These are phyloP conservation scores for Aquatica leii DNA, from an alignment of 2,888 invertebrate genomes.

Conservation along the genomic window DNA sequence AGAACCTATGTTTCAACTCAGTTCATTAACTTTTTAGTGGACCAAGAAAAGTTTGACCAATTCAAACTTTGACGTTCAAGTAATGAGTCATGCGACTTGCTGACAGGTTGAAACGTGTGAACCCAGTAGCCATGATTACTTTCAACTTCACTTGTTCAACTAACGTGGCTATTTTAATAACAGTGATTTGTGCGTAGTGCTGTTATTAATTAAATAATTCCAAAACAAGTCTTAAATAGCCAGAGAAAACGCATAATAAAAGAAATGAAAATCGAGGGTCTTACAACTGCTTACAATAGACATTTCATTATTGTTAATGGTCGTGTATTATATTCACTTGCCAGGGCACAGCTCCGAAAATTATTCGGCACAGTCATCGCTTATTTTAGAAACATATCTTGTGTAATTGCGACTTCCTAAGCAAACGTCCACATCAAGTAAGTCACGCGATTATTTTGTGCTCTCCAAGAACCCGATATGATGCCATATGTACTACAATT, in stretches of 20 bases:
- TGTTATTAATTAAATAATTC: constrained; percentile 50
- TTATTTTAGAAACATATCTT: constrained; percentile 26
- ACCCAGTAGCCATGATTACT: not conserved
- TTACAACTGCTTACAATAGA: constrained; percentile 53
- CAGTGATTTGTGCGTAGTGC: constrained; percentile 53
- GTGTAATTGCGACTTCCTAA: constrained; percentile 25
- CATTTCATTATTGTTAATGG: constrained; percentile 57
- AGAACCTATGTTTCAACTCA: constrained; percentile 18
- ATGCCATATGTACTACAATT: constrained; percentile 14
- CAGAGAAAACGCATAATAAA: constrained; percentile 53
- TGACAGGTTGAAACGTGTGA: constrained; percentile 28
- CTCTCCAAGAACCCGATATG: constrained; percentile 40
- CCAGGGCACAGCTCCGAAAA: constrained; percentile 41
- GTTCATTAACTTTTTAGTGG: constrained; percentile 21
- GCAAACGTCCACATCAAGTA: constrained; percentile 27
- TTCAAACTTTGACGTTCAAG: constrained; percentile 18
- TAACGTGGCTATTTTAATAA: constrained; percentile 49
- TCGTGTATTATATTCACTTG: constrained; percentile 38
- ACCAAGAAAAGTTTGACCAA: constrained; percentile 13
- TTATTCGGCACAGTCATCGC: constrained; percentile 33
- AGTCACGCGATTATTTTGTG: constrained; percentile 28
- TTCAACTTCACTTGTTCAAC: not conserved
- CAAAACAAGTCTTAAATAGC: constrained; percentile 52
- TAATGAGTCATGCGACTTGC: constrained; percentile 22
- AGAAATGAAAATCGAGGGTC: constrained; percentile 49